Base-by-base conservation (phyloP, 2,888 invertebrate genomes). In the Lepidocyrtinus sp. region DNA sequence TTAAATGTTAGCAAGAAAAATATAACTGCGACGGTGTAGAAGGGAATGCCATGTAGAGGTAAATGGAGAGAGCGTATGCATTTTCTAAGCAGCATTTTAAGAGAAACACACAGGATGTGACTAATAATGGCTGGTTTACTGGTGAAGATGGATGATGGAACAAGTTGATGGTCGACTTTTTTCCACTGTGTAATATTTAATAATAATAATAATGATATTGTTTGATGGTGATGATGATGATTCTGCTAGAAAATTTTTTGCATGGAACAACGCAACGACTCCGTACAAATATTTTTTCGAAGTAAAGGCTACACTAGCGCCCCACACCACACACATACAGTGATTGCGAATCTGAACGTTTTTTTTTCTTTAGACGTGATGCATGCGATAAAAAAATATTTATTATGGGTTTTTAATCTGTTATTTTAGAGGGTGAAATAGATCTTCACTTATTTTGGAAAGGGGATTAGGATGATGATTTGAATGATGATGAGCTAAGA, bases 121-220 rank as follows among this genome's bases (percentile, higher is more conserved):
- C 75, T 75, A 70, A 75, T 75, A 70, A 75, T 75, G 75, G 70
- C 50, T 69, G 70, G 75, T 75, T 63, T 75, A 70, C 17, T 25
- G 67, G 19, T 26, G 65, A 46, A 25, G 62, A 75, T 75, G 61
- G 75, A 61, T 61, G 46, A 27, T 65, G 24, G 36, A 68, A 46
- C 27, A 61, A 5, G 26, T 24, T 71, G 62, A 22, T 71, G 55
- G 59, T 59, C 55, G 69, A 69, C 71, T 71, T 55, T 71, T 71
- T 25, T 36, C 36, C 36, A 36, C 36, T 36, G 12, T 36, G 36
- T 36, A 36, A 36, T 36, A 36, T 36, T 36, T 36, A 36, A 36
- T 36, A 36, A 36, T 36, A 36, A 36, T 36, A 36, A 36, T 36
- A 36, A 36, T 36, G 36, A 36, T 36, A 36, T 36, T 36, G 36